Base-by-base conservation (phyloP, 2,888 invertebrate genomes). In the Gastrophysa polygoni region DNA sequence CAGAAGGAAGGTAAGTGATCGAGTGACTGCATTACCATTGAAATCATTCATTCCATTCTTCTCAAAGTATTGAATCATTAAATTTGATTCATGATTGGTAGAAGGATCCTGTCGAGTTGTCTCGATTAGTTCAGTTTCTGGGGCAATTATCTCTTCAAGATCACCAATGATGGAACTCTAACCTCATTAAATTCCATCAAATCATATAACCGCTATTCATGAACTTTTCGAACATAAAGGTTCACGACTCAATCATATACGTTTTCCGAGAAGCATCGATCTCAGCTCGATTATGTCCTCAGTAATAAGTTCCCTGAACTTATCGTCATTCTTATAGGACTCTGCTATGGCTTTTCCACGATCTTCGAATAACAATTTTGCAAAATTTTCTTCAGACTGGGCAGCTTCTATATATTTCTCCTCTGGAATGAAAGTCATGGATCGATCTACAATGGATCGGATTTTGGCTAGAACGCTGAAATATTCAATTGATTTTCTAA, bases 221-320 rank as follows among this genome's bases (percentile, higher is more conserved):
- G n/a, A n/a, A n/a, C n/a, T n/a, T n/a, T n/a, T n/a, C n/a, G n/a
- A n/a, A n/a, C n/a, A n/a, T n/a, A n/a, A n/a, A n/a, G n/a, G n/a
- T n/a, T n/a, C 20, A 51, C 34, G 20, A 11, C 20, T 43, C 18
- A 38, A 14, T 52, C 24, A 21, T 21, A 5, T 8, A 43, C 34
- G 17, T 32, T 11, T 14, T 20, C 18, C 14, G 51, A 20, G 69
- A 11, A 73, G 48, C 56, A 77, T 64, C 20, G 73, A 71, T 34
- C 67, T 67, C n/a, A 78, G 64, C 59, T 77, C 77, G 21, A 63
- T 32, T 46, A 78, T 54, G 68, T 78, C 77, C 55, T 78, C 77
- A 11, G 66, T 57, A 44, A 78, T 61, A 21, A 77, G 51, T 47
- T 78, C 75, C 44, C 66, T 72, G 61, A 70, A 78, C 5, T 56